Evolutionary conservation across 2,797 vertebrate genomes (phyloP), one percentile per base, ranked within the genome.

Genomic region (Crocodylus rhombifer): DNA sequence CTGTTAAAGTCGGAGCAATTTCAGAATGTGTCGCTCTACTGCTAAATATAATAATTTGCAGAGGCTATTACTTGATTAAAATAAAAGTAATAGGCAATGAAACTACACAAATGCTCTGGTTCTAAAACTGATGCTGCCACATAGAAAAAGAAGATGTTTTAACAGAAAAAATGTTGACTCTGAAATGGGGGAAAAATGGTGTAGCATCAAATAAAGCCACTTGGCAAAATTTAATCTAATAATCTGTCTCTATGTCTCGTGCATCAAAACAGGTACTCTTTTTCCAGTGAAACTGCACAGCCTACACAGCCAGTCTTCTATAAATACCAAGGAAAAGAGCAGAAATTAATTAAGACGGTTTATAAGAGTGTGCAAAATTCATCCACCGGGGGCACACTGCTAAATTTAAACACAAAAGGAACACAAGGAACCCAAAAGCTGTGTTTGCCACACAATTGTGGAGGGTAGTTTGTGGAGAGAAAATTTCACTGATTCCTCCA

Each of bases 341-440:
- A 90, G 91, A 80, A 95, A 95, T 86, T 87, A 91, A 86, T 4
- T 16, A 80, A 91, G 69, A 77, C 30, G 77, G 92, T 95, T 92
- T 63, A 82, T 51, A 62, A 89, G 87, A 88, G 30, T 65, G 81
- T 30, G 77, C 65, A 95, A 91, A 93, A 83, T 74, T 51, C 81
- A 91, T 36, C 74, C 65, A 86, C 36, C 0, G 94, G 28, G 77
- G 60, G 87, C 83, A 73, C 36, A 92, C 77, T 65, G 51, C 33
- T 87, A 90, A 90, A 93, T 69, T 90, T 90, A 96, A 93, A 51
- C 33, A 73, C 36, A 23, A 33, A 73, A 51, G 6, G 51, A 62
- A 71, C 1, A 3, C 1, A 5, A 90, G 74, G 90, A 89, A 67
- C 14, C 61, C 62, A 82, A 80, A 28, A 11, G 65, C 80, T 88